Conservation (phyloP, 1,140 invertebrate genomes). For the Cyrtorhinus lividipennis region DNA sequence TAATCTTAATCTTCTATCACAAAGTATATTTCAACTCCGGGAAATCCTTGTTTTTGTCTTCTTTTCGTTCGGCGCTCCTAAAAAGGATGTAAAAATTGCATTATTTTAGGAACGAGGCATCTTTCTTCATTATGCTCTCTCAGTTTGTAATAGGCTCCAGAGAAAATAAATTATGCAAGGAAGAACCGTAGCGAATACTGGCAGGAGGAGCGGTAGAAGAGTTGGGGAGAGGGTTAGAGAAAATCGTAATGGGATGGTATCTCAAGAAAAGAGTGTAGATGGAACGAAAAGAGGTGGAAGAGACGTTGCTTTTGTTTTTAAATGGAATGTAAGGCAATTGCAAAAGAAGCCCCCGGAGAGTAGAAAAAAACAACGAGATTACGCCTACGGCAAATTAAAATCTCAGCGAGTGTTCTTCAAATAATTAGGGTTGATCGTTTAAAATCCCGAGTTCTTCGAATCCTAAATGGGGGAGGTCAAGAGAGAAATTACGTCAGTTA, state of each 20-base stretch:
- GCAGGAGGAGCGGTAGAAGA: too few species aligned
- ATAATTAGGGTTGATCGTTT: neutral
- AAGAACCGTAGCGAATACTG: neutral
- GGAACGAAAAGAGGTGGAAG: neutral
- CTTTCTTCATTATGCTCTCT: neutral
- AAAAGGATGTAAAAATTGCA: neutral
- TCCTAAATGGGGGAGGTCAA: too few species aligned
- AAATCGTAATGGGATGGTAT: neutral
- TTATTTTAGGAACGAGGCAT: neutral
- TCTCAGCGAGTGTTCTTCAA: neutral
- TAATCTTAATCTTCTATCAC: neutral
- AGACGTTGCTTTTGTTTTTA: neutral
- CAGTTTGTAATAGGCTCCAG: neutral
- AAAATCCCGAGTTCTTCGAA: too few species aligned
- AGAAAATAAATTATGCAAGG: neutral
- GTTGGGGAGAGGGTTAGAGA: neutral
- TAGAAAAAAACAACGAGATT: neutral
- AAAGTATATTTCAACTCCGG: neutral
- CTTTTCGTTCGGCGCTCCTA: neutral
- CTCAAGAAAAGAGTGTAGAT: neutral
- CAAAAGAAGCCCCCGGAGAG: neutral
- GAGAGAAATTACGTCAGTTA: too few species aligned
- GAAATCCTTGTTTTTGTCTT: neutral
- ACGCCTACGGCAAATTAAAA: neutral
- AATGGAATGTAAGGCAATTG: neutral